Percentiles rank a stretch among this genome's conserved stretches.
Conservation (phyloP, 2,113 vertebrate genomes). For the Corythaeola cristata region DNA sequence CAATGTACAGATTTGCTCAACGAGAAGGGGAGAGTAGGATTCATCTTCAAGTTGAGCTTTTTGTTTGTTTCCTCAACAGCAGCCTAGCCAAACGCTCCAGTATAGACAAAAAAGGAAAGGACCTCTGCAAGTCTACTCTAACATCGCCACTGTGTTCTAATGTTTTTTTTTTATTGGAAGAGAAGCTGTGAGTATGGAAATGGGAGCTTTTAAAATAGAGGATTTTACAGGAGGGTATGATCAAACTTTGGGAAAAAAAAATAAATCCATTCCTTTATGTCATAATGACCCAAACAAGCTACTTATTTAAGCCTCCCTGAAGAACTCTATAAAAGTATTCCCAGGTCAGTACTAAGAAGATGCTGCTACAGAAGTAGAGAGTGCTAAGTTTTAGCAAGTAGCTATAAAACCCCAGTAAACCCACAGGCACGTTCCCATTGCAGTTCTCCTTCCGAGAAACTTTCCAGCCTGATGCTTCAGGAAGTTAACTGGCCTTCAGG, state of each 20-base stretch:
- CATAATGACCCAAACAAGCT: not conserved
- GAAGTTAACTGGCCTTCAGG: not conserved
- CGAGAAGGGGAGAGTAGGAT: not conserved
- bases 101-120: not conserved
- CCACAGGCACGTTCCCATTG: not conserved
- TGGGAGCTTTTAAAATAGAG: not conserved
- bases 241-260: not conserved
- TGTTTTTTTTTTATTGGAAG: not conserved
- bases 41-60: not conserved
- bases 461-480: not conserved
- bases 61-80: not conserved
- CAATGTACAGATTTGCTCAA: not conserved
- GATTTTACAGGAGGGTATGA: not conserved
- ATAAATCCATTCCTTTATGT: not conserved
- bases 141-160: rapidly evolving
- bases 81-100: not conserved
- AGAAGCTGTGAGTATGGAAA: not conserved
- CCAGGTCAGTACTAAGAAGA: not conserved
- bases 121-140: not conserved
- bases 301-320: conserved; percentile 7
- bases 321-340: conserved; percentile 16
- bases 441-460: not conserved
- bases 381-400: not conserved
- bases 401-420: conserved; percentile 18
- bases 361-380: not conserved